phyloP scores from a whole-genome alignment of 2,888 invertebrate species.

The Esperia sulphurella region DNA sequence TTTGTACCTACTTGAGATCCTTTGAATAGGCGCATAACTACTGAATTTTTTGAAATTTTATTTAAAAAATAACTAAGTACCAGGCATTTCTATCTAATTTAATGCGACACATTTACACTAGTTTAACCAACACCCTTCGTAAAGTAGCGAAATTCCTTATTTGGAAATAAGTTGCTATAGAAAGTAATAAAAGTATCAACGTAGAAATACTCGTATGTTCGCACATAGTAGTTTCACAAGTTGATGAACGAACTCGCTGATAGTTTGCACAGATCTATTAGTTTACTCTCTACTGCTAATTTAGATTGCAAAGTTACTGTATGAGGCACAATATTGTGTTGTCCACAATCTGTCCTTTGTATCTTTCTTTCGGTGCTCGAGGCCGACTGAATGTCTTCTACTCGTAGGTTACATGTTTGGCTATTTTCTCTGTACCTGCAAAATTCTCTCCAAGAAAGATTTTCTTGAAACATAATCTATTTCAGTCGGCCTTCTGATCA shows the following conservation, averaged over 20 bases:
- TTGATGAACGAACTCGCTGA: slow-evolving; percentile 18
- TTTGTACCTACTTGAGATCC: too few species aligned
- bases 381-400: slow-evolving; percentile 24
- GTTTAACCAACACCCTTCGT: not conserved
- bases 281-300: slow-evolving; percentile 18
- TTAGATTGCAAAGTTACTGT: slow-evolving; percentile 12
- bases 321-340: slow-evolving; percentile 17
- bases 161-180: slow-evolving; percentile 25
- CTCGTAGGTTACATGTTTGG: slow-evolving; percentile 3
- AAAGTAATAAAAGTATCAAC: slow-evolving; percentile 29
- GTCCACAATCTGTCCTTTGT: slow-evolving; percentile 14
- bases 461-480: slow-evolving; percentile 7
- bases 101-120: too few species aligned
- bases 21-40: too few species aligned
- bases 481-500: slow-evolving; percentile 29
- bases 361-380: slow-evolving; percentile 17
- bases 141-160: too few species aligned
- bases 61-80: too few species aligned
- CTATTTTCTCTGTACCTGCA: slow-evolving; percentile 8
- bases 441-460: slow-evolving; percentile 24
- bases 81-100: too few species aligned
- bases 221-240: slow-evolving; percentile 42
- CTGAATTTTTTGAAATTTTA: too few species aligned
- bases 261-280: slow-evolving; percentile 28
- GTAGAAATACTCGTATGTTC: slow-evolving; percentile 32